Evolutionary conservation across 2,888 invertebrate genomes (phyloP).

Genomic region (Agriotes lineatus): DNA sequence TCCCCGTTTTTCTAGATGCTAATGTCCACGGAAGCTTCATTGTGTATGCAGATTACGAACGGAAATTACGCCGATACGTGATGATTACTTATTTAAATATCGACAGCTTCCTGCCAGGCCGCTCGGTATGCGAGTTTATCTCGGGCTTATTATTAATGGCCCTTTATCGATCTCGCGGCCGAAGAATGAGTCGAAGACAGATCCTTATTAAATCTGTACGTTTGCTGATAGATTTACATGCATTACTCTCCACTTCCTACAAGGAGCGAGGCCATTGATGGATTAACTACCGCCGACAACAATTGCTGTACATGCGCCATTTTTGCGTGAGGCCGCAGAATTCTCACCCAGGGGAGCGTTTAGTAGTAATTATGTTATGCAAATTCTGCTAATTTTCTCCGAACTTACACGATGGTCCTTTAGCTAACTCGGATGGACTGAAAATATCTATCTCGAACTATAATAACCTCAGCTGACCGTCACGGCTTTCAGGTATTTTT

Average conservation of each 20-base stretch:
- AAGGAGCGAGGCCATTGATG: neutral
- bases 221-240: slow-evolving; percentile 10
- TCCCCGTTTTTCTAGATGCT: slow-evolving; percentile 4
- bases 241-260: slow-evolving; percentile 15
- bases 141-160: slow-evolving; percentile 15
- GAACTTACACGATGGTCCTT: no score
- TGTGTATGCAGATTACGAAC: slow-evolving; percentile 18
- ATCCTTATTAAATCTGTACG: slow-evolving; percentile 23
- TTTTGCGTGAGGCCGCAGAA: no score
- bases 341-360: no score
- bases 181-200: slow-evolving; percentile 21
- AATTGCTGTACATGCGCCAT: slow-evolving; percentile 10
- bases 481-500: no score
- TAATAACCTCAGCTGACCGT: no score
- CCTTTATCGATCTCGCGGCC: neutral
- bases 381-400: no score
- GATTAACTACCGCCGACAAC: neutral
- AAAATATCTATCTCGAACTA: no score
- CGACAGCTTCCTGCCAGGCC: slow-evolving; percentile 28
- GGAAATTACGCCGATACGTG: slow-evolving; percentile 27
- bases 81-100: slow-evolving; percentile 36
- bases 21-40: slow-evolving; percentile 23
- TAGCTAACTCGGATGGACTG: no score
- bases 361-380: no score
- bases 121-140: slow-evolving; percentile 28